These are phyloP conservation scores for Caenorhabditis sp. DNA, from an alignment of 2,888 invertebrate species.

Conservation along the genomic window DNA sequence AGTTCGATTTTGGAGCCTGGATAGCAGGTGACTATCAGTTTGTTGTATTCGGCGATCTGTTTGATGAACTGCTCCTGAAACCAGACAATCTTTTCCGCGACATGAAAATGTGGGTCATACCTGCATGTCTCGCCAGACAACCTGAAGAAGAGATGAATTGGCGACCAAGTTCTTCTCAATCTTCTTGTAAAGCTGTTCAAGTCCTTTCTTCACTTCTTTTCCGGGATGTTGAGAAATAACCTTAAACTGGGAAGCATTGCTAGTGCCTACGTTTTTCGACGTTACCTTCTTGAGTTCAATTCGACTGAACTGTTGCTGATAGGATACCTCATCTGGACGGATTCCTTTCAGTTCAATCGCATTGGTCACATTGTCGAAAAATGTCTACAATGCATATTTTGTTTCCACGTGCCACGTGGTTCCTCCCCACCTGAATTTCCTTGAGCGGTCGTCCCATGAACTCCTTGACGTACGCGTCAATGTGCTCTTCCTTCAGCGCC, in stretches of 20 bases:
- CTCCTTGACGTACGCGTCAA: constrained; percentile 91
- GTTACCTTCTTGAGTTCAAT: constrained; percentile 94
- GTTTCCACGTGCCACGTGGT: not conserved
- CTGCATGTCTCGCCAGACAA: constrained; percentile 99
- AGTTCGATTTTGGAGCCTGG: constrained; percentile 81
- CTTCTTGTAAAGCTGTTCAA: constrained; percentile 78
- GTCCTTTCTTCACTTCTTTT: constrained; percentile 83
- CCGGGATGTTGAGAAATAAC: constrained; percentile 95
- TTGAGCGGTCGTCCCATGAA: constrained; percentile 94
- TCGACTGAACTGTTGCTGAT: constrained; percentile 96
- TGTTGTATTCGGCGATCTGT: constrained; percentile 93
- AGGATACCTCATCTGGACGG: constrained; percentile 96
- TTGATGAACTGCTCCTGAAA: constrained; percentile 91
- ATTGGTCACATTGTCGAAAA: constrained; percentile 96
- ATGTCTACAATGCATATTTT: constrained; percentile 83
- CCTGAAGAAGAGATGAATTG: constrained; percentile 82
- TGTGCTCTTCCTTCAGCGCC: constrained; percentile 90
- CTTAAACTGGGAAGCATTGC: too few relatives aligned
- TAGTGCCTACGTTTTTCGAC: too few relatives aligned
- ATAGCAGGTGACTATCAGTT: constrained; percentile 82
- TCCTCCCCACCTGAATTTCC: constrained; percentile 86
- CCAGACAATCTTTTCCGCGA: too few relatives aligned
- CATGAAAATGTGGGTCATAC: too few relatives aligned
- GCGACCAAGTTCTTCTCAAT: constrained; percentile 94
- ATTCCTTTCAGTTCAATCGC: constrained; percentile 91